Base-by-base conservation (phyloP, 2,113 vertebrate species). In the Leuciscus idus region DNA sequence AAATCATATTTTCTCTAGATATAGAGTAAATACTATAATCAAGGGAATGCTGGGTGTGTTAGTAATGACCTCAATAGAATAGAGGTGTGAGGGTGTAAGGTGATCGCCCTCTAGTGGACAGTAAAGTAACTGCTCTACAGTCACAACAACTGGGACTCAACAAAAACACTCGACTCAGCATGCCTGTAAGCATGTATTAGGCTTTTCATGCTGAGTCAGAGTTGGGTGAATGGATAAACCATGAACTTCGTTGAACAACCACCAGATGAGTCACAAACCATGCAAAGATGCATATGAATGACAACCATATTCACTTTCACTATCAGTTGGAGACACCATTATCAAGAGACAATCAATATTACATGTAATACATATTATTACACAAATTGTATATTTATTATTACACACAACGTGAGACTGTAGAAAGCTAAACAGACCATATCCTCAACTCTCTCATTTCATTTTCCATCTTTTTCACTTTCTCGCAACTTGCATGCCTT, bases 21-120 rank as follows among this genome's bases (percentile, higher is more conserved):
- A 30, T 77, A 43, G 43, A 9, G 43, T 43, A 59, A 33, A 68
- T 6, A 10, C 28, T 68, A 28, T 52, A 33, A 59, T 64, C 17
- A 48, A 10, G 30, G 1, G 15, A 13, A 30, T 55, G 52, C 26
- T 11, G 23, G 36, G 4, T 36, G 46, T 39, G 21, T 57, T 55
- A 62, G 30, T 23, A 78, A 30, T 77, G 79, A 28, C 57, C 75
- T 64, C 43, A 43, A 36, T 6, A 73, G 82, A 19, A 6, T 17
- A 64, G 17, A 30, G 12, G 23, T 12, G 50, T 33, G 4, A 30
- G 77, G 62, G 28, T 86, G 83, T 88, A 90, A 87, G 81, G 62
- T 83, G 74, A 87, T 55, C 91, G 36, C 93, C 93, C 92, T 92
- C 94, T 94, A 66, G 33, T 92, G 94, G 91, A 26, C n/a, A 72